phyloP scores from a whole-genome alignment of 2,797 vertebrate species.

The Vespertilio murinus region DNA sequence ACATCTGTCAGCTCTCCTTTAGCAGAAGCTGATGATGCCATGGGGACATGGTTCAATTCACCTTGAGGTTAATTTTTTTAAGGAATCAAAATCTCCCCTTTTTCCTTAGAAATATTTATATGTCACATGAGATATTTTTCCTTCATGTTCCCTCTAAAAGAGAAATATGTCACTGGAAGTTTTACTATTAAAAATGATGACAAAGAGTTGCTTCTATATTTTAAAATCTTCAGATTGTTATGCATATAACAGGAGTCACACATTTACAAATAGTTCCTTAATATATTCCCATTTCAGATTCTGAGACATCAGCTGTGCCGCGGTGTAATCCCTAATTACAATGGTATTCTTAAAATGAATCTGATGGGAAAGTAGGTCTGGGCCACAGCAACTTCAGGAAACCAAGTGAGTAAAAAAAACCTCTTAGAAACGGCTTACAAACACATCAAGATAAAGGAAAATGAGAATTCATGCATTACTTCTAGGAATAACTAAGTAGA shows the following conservation, averaged over 20 bases:
- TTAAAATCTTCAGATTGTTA: neutral
- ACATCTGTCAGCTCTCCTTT: neutral
- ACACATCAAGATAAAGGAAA: neutral
- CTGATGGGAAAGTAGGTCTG: neutral
- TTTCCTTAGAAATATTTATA: neutral
- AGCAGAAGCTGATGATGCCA: neutral
- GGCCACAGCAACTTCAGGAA: neutral
- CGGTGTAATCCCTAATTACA: neutral
- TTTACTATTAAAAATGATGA: neutral
- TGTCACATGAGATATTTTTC: neutral
- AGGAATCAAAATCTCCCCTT: neutral
- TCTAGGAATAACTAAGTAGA: neutral
- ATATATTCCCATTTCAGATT: neutral
- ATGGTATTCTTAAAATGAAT: neutral
- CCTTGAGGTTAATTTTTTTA: neutral
- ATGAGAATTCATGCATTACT: neutral
- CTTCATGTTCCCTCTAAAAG: neutral
- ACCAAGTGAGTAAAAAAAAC: neutral
- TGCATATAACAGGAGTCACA: fast-evolving
- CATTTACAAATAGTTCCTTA: neutral
- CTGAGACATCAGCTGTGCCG: neutral
- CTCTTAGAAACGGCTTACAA: neutral
- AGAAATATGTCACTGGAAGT: neutral
- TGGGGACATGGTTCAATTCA: neutral
- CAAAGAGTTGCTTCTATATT: neutral